phyloP scores from a whole-genome alignment of 2,797 vertebrate species.

The Smutsia temminckii region DNA sequence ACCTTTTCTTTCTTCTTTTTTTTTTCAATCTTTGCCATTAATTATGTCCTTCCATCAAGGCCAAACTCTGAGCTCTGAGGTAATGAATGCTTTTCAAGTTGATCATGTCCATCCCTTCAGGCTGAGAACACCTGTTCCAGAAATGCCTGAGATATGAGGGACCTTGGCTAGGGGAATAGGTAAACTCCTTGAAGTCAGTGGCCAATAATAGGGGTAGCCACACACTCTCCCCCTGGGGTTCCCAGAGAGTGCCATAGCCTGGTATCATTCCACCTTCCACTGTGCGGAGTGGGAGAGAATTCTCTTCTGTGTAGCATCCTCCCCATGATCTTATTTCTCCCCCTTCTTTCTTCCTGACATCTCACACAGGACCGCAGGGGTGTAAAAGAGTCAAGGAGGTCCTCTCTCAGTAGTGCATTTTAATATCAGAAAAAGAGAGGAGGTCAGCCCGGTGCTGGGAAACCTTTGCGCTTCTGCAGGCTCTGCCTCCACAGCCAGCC shows the following conservation, averaged over 20 bases:
- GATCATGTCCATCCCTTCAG: constrained; percentile 31
- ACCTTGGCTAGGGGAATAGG: constrained; percentile 27
- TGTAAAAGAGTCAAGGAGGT: not conserved
- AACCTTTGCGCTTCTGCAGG: constrained; percentile 57
- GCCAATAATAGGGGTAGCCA: constrained; percentile 46
- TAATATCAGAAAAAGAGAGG: constrained; percentile 57
- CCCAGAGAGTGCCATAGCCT: constrained; percentile 4
- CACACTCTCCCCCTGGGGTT: not conserved
- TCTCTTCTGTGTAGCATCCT: not conserved
- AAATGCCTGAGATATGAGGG: constrained; percentile 53
- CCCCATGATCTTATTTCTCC: rapidly evolving
- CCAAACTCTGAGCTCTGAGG: constrained; percentile 50
- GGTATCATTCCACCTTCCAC: not conserved
- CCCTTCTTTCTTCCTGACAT: not conserved
- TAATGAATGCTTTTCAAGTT: constrained; percentile 46
- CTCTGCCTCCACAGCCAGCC: constrained; percentile 63
- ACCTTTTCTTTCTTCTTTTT: not conserved
- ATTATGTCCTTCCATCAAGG: constrained; percentile 36
- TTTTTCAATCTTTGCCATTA: constrained; percentile 39
- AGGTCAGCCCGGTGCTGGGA: not conserved
- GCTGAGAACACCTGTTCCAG: constrained; percentile 53
- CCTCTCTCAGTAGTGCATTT: not conserved
- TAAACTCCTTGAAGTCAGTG: constrained; percentile 66
- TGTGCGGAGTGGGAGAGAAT: not conserved
- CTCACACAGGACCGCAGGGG: not conserved